These are phyloP conservation scores for Caiman crocodilus DNA, from an alignment of 2,797 vertebrate genomes.

Conservation along the genomic window DNA sequence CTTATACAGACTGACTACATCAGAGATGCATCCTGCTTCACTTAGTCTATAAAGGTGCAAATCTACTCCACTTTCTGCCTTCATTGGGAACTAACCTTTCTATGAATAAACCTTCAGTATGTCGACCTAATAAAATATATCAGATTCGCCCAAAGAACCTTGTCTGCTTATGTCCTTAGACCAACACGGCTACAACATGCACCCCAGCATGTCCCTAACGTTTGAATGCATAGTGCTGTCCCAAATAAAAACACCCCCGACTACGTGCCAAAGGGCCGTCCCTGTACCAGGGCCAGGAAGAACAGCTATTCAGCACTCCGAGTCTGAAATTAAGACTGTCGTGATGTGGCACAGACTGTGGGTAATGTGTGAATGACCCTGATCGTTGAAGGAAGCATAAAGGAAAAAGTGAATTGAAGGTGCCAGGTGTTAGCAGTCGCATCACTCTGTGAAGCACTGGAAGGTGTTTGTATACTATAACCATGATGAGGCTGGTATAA, in stretches of 20 bases:
- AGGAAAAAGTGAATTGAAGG: constrained; percentile 16
- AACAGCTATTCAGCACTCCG: neutral
- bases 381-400: constrained; percentile 8
- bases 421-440: rapidly evolving
- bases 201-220: no score
- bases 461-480: constrained; percentile 50
- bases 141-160: no score
- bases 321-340: neutral
- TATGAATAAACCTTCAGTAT: no score
- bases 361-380: neutral
- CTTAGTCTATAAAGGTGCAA: no score
- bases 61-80: no score
- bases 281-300: rapidly evolving
- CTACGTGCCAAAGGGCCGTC: neutral
- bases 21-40: no score
- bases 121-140: no score
- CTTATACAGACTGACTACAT: no score
- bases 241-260: neutral
- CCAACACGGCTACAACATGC: no score
- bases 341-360: constrained; percentile 13
- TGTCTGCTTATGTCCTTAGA: no score
- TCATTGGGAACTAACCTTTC: no score
- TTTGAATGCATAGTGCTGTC: rapidly evolving
- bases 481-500: constrained; percentile 37
- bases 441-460: neutral